phyloP scores from a whole-genome alignment of 2,113 vertebrate species.

The Podilymbus podiceps region DNA sequence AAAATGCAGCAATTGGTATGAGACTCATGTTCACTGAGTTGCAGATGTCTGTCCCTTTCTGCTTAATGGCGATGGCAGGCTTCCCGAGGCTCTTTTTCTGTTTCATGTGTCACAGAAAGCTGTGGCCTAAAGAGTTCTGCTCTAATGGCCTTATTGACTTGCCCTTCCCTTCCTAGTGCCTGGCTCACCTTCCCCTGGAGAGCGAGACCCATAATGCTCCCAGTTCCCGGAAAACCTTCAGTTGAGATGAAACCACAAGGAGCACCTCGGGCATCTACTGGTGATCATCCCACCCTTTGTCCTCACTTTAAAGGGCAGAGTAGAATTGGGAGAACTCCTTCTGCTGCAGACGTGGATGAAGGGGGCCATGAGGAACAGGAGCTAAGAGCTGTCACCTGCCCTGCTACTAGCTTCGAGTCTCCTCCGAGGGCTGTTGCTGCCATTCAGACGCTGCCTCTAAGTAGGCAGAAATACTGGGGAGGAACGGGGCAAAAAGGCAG shows the following conservation, averaged over 20 bases:
- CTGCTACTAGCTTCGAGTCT: background rate
- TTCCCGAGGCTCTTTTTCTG: constrained; percentile 22
- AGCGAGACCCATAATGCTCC: background rate
- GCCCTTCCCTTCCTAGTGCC: background rate
- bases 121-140: background rate
- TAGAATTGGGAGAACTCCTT: background rate
- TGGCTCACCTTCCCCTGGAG: background rate
- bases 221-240: background rate
- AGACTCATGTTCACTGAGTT: background rate
- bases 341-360: background rate
- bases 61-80: constrained; percentile 17
- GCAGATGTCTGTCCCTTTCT: constrained; percentile 48
- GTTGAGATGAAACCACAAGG: background rate
- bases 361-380: background rate
- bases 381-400: background rate
- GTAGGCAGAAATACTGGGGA: background rate
- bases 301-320: background rate
- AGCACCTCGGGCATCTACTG: background rate
- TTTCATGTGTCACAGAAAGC: constrained; percentile 10
- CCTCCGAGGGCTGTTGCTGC: background rate
- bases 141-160: background rate
- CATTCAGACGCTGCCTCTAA: background rate
- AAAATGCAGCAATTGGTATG: constrained; percentile 32
- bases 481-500: background rate
- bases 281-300: background rate